Percentiles rank a stretch among this genome's conserved stretches.
Conservation (phyloP, 2,888 invertebrate genomes). For the Caenorhabditis sp. region DNA sequence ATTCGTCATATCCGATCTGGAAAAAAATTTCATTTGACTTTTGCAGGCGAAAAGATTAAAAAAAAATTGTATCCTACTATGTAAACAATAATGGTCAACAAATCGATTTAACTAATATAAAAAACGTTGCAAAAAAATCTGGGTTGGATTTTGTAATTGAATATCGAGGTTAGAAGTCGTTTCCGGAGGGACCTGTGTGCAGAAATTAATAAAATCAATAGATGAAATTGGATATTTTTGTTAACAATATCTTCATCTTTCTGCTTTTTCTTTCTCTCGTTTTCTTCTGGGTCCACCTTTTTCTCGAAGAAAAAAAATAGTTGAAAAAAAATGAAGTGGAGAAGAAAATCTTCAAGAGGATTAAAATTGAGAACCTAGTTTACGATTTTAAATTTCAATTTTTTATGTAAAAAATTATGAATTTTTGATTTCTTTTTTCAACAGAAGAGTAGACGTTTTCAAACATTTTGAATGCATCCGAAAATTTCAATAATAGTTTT, state of each 20-base stretch:
- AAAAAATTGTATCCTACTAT: neutral
- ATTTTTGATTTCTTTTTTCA: too few species aligned
- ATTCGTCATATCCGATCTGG: constrained; percentile 54
- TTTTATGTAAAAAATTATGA: too few species aligned
- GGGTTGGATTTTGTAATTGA: neutral
- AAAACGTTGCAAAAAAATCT: neutral
- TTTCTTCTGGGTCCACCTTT: constrained; percentile 2
- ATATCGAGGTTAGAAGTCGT: neutral
- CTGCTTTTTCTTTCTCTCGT: neutral
- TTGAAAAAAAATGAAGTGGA: neutral
- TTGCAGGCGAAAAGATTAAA: neutral
- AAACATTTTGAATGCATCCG: too few species aligned
- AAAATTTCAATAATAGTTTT: too few species aligned
- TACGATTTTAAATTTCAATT: too few species aligned
- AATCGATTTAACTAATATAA: neutral
- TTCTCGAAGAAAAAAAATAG: neutral
- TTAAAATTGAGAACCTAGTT: neutral
- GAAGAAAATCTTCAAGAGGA: neutral
- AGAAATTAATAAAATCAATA: neutral
- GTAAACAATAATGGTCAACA: neutral
- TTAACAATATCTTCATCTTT: neutral
- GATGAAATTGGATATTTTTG: constrained; percentile 1
- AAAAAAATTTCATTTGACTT: constrained; percentile 8
- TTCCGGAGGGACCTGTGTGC: neutral
- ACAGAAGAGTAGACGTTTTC: too few species aligned